Evolutionary conservation across 1,140 invertebrate genomes (phyloP).

Genomic region (Tetraneura akinire): DNA sequence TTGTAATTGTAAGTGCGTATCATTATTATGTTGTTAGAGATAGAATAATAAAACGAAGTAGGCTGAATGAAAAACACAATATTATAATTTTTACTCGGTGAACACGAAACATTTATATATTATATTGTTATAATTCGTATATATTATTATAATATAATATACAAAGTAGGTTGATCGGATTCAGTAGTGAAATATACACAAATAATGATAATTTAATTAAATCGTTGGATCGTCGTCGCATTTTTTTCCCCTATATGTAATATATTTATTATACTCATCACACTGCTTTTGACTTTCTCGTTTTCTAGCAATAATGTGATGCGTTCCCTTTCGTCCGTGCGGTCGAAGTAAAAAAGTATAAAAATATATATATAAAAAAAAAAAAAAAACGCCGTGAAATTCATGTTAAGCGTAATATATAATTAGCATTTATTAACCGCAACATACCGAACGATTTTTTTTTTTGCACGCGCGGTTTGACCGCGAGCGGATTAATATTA

Average conservation of each 20-base stretch:
- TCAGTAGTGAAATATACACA: neutral
- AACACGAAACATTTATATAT: constrained; percentile 2
- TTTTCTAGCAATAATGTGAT: neutral
- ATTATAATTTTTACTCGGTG: constrained; percentile 9
- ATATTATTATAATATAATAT: no score
- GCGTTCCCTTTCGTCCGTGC: neutral
- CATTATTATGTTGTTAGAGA: no score
- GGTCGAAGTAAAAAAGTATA: no score
- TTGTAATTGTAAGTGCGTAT: no score
- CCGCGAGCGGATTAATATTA: no score
- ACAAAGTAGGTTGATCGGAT: constrained; percentile 27
- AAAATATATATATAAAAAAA: no score
- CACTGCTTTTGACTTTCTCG: neutral
- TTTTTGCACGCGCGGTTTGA: no score
- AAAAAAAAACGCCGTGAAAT: neutral
- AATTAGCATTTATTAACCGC: no score
- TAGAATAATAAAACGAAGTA: neutral
- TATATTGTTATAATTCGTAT: no score
- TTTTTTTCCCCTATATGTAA: no score
- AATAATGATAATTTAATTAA: constrained; percentile 33
- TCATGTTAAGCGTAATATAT: no score
- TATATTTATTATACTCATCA: neutral
- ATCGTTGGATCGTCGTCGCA: neutral
- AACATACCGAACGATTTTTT: no score
- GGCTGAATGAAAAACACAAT: constrained; percentile 12